Percentiles rank a stretch among this genome's conserved stretches.
These are phyloP conservation scores for Eupristina koningsbergeri DNA, from an alignment of 1,140 invertebrate genomes.

Conservation along the genomic window DNA sequence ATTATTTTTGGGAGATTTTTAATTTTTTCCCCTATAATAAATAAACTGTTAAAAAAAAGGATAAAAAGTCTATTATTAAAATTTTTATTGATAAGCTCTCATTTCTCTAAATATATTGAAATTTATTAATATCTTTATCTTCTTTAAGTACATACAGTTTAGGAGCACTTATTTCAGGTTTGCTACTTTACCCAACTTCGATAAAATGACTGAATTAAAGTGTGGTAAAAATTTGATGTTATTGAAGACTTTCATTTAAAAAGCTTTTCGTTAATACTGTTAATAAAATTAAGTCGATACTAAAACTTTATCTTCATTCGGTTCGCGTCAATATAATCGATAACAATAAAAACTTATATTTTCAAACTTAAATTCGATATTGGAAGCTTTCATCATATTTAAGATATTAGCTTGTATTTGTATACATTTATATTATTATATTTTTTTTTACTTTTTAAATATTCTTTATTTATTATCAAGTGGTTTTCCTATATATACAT, in stretches of 20 bases:
- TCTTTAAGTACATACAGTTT: not conserved
- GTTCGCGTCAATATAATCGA: not conserved
- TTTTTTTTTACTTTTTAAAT: too few species aligned
- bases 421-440: not conserved
- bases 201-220: not conserved
- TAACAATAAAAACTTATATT: not conserved
- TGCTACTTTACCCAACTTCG: not conserved
- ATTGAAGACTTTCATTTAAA: slow-evolving; percentile 1
- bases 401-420: not conserved
- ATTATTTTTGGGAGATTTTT: too few species aligned
- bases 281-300: not conserved
- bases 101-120: not conserved
- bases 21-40: too few species aligned
- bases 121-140: not conserved
- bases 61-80: not conserved
- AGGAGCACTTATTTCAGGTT: not conserved
- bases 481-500: too few species aligned
- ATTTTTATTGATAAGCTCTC: not conserved
- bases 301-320: not conserved
- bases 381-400: not conserved
- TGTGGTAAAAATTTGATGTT: not conserved
- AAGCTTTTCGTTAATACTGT: not conserved
- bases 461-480: too few species aligned
- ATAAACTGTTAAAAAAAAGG: too few species aligned
- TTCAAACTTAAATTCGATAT: not conserved